phyloP scores from a whole-genome alignment of 2,888 invertebrate species.

The Diabrotica balteata region DNA sequence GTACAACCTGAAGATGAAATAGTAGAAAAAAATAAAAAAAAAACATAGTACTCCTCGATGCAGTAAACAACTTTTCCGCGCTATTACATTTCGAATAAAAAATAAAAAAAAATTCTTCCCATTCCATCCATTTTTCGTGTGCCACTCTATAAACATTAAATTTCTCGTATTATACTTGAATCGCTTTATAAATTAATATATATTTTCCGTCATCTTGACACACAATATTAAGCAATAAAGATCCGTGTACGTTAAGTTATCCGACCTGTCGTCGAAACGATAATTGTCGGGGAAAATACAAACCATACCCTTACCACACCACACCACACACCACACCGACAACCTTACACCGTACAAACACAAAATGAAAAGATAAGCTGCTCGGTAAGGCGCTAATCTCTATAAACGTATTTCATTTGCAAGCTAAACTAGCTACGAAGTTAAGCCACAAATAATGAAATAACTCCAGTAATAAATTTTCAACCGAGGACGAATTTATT shows the following conservation, averaged over 20 bases:
- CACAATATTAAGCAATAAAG: too few species aligned
- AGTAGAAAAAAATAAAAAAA: too few species aligned
- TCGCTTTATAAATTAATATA: not conserved
- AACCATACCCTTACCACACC: slow-evolving; percentile 7
- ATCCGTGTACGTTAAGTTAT: not conserved
- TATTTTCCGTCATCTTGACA: not conserved
- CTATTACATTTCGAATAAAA: too few species aligned
- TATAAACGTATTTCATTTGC: slow-evolving; percentile 21
- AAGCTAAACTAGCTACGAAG: slow-evolving; percentile 22
- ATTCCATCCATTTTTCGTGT: too few species aligned
- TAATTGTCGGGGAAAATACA: slow-evolving; percentile 13
- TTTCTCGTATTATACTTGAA: too few species aligned
- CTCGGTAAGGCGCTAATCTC: slow-evolving; percentile 22
- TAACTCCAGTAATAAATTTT: slow-evolving; percentile 21
- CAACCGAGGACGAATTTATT: slow-evolving; percentile 14
- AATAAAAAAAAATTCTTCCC: too few species aligned
- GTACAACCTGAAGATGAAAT: too few species aligned
- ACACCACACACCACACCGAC: not conserved
- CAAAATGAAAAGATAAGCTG: slow-evolving; percentile 24
- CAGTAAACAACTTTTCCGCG: too few species aligned
- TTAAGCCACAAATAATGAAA: slow-evolving; percentile 24
- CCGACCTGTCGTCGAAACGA: slow-evolving; percentile 2
- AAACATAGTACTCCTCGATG: too few species aligned
- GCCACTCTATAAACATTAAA: too few species aligned
- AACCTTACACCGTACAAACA: not conserved